Base-by-base conservation (phyloP, 2,113 vertebrate genomes). In the Takifugu bimaculatus region DNA sequence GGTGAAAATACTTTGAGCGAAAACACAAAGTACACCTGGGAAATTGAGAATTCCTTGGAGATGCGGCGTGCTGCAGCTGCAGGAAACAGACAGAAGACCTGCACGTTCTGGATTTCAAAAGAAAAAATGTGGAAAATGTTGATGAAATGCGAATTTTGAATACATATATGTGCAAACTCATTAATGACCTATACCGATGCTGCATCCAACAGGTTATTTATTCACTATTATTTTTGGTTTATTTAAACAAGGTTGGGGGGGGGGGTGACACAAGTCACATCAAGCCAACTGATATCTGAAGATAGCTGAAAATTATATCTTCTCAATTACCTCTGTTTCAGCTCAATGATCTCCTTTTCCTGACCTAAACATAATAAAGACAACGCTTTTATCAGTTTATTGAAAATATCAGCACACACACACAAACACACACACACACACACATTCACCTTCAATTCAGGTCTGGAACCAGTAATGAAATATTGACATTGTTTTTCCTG, bases 171-270 rank as follows among this genome's bases (percentile, higher is more conserved):
- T 13, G 4, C 25, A 2, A 7, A 7, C 54, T 57, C 26, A 50
- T 70, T 77, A 78, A 63, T 70, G 49, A 70, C 27, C 32, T 27
- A 28, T 51, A 84, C 84, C 72, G 74, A 81, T 81, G 75, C 75
- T 82, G 79, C 63, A 74, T 14, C 67, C 42, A 62, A 53, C 45
- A 54, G 43, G 48, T 75, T 57, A 78, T 76, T 80, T 77, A 86
- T 88, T 80, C 65, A 81, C 29, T 14, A 49, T 55, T 47, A 63
- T 64, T 62, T 61, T 26, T 64, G 20, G 81, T 79, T 82, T 71
- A 76, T 81, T 78, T 35, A 78, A 28, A 77, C 62, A 79, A 74
- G 72, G 80, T 70, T 63, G 72, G 29, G 42, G 13, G 42, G 49
- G 48, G 20, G 20, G 20, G 20, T 50, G 45, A 47, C 45, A 4